phyloP scores from a whole-genome alignment of 2,113 vertebrate genomes.

The Zosterops japonicus region DNA sequence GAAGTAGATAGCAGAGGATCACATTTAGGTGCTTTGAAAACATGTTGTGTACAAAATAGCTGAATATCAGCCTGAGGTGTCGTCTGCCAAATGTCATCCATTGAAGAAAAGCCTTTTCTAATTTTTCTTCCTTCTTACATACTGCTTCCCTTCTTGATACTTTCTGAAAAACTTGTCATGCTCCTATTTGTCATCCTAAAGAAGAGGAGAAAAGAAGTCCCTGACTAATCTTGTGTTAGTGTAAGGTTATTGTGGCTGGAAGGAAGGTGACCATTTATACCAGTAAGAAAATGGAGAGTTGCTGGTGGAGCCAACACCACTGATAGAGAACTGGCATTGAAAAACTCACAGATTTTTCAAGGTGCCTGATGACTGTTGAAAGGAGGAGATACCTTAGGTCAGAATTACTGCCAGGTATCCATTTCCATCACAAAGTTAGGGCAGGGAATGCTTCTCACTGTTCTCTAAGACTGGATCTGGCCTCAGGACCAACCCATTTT shows the following conservation, averaged over 20 bases:
- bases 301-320: neutral
- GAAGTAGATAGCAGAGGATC: neutral
- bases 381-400: neutral
- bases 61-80: neutral
- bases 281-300: neutral
- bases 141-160: neutral
- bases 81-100: neutral
- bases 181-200: neutral
- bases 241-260: neutral
- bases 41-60: neutral
- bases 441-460: neutral
- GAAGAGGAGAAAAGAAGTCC: neutral
- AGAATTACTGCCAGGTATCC: neutral
- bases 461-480: neutral
- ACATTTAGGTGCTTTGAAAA: neutral
- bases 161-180: neutral
- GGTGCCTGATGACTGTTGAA: neutral
- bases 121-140: neutral
- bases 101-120: neutral
- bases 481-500: neutral
- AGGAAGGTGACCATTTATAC: neutral
- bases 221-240: neutral
- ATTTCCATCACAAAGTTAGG: neutral
- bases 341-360: neutral
- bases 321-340: neutral